phyloP scores from a whole-genome alignment of 2,888 invertebrate species.

The Falcaria lacertinaria region DNA sequence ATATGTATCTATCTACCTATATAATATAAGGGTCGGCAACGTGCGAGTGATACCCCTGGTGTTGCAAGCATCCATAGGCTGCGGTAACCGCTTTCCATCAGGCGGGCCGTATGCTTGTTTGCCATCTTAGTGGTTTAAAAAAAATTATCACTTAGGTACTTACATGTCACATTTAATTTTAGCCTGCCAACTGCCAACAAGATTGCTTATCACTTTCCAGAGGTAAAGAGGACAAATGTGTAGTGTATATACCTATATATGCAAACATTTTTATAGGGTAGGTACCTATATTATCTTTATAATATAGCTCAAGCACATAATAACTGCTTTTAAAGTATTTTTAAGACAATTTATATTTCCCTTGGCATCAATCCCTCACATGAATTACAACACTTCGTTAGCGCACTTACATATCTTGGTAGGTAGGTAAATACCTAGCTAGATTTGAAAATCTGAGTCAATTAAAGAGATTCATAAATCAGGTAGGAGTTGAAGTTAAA shows the following conservation, averaged over 20 bases:
- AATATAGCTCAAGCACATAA: neutral
- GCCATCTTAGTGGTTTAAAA: too few species aligned
- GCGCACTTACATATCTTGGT: slow-evolving; percentile 22
- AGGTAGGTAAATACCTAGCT: too few species aligned
- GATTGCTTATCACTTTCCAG: neutral
- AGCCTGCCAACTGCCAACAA: neutral
- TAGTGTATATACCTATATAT: neutral
- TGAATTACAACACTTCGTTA: slow-evolving; percentile 27
- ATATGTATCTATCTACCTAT: too few species aligned
- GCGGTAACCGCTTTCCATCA: too few species aligned
- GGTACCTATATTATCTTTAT: neutral
- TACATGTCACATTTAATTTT: neutral
- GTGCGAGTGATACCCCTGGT: too few species aligned
- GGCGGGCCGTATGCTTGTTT: too few species aligned
- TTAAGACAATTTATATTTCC: too few species aligned
- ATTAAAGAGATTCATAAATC: slow-evolving; percentile 5
- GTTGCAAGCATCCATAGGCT: too few species aligned
- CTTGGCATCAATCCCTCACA: slow-evolving; percentile 19
- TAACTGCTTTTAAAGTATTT: neutral
- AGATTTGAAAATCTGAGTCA: slow-evolving; percentile 21
- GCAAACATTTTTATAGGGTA: neutral
- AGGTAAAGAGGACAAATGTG: neutral
- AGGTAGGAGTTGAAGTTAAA: neutral
- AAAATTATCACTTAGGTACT: slow-evolving; percentile 14
- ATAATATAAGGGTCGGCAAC: too few species aligned